These are phyloP conservation scores for Tragelaphus scriptus DNA, from an alignment of 2,113 vertebrate species.

Conservation along the genomic window DNA sequence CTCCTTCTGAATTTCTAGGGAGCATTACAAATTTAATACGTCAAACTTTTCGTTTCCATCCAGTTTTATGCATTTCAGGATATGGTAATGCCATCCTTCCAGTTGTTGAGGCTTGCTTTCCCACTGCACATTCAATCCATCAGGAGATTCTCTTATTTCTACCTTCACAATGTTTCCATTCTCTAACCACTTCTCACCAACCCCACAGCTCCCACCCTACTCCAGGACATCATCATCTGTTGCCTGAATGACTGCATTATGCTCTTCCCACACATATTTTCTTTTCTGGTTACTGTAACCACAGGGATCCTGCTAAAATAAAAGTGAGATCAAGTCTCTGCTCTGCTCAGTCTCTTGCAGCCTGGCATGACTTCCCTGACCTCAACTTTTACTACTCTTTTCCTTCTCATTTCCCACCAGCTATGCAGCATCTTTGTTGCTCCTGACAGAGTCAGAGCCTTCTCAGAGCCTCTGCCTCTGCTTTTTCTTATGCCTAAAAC, in stretches of 20 bases:
- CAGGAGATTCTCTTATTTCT: background rate
- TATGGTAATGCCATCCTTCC: background rate
- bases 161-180: background rate
- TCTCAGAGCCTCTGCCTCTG: background rate
- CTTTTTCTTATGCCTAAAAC: background rate
- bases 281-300: background rate
- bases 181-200: background rate
- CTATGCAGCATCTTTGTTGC: background rate
- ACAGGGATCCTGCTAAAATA: background rate
- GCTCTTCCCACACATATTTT: background rate
- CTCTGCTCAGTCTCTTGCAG: background rate
- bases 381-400: background rate
- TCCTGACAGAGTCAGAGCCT: background rate
- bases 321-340: background rate
- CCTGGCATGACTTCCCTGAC: background rate
- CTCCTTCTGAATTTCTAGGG: background rate
- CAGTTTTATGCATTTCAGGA: background rate
- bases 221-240: background rate
- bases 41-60: background rate
- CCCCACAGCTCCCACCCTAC: background rate
- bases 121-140: background rate
- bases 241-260: background rate
- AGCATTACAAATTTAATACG: background rate
- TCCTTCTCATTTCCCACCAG: background rate
- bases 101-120: background rate